Evolutionary conservation across 1,140 invertebrate species (phyloP).

Genomic region (Megalopta genalis): DNA sequence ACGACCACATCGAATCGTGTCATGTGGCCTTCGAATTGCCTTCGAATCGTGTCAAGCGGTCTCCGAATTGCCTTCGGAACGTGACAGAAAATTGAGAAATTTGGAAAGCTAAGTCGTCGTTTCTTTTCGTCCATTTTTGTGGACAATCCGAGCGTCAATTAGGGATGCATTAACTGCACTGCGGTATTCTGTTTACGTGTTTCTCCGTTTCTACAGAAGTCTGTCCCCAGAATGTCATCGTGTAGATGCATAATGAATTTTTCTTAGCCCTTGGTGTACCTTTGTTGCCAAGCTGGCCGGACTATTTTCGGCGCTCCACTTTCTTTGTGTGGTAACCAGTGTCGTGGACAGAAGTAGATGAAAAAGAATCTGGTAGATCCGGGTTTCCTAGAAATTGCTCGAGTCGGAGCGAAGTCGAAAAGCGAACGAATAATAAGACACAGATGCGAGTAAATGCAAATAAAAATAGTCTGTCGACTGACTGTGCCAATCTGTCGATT

Average conservation of each 20-base stretch:
- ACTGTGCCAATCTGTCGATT: too few relatives aligned
- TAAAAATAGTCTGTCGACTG: too few relatives aligned
- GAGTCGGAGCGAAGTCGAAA: background rate
- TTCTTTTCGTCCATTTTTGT: too few relatives aligned
- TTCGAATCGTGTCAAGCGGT: too few relatives aligned
- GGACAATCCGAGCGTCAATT: too few relatives aligned
- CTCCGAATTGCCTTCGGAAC: too few relatives aligned
- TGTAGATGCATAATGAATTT: slow-evolving; percentile 40
- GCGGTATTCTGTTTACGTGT: slow-evolving; percentile 7
- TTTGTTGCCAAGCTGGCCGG: slow-evolving; percentile 12
- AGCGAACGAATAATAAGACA: background rate
- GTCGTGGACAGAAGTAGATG: background rate
- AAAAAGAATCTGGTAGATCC: background rate
- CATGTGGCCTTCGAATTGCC: too few relatives aligned
- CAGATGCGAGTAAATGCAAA: too few relatives aligned
- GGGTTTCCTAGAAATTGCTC: background rate
- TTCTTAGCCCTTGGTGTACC: slow-evolving; percentile 25
- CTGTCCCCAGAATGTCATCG: slow-evolving; percentile 12
- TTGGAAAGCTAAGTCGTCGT: too few relatives aligned
- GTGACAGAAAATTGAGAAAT: too few relatives aligned
- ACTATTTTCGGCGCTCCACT: slow-evolving; percentile 40
- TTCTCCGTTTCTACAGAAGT: background rate
- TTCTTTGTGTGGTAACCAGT: slow-evolving; percentile 33
- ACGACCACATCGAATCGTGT: too few relatives aligned
- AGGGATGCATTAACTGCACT: too few relatives aligned